Conservation (phyloP, 2,888 invertebrate genomes). For the Masnerella sp. region DNA sequence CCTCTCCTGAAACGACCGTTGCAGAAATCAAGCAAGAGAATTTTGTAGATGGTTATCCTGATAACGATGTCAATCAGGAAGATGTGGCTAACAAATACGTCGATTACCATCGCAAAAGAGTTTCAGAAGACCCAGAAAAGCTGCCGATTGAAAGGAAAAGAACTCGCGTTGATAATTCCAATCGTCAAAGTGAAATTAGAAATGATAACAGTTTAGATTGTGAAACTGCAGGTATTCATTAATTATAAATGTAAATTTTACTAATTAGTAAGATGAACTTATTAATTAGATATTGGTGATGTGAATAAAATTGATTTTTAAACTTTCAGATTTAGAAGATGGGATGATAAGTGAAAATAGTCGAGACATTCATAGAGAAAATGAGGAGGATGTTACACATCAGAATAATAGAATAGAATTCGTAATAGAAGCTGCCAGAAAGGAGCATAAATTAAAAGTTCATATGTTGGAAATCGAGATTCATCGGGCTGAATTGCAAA, state of each 20-base stretch:
- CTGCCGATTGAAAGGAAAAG: constrained; percentile 59
- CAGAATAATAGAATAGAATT: constrained; percentile 58
- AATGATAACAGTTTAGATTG: constrained; percentile 4
- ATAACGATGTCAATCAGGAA: constrained; percentile 9
- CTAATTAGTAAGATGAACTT: neutral
- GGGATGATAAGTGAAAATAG: constrained; percentile 29
- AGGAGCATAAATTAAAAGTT: constrained; percentile 69
- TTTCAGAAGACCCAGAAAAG: constrained; percentile 32
- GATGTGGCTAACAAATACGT: constrained; percentile 5
- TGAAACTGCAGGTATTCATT: constrained; percentile 9
- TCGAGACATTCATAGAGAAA: constrained; percentile 9
- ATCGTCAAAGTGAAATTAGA: constrained; percentile 2
- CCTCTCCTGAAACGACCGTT: constrained; percentile 41
- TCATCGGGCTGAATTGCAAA: constrained; percentile 69
- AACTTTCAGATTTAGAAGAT: constrained; percentile 30
- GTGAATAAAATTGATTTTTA: constrained; percentile 19
- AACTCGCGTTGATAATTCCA: constrained; percentile 12
- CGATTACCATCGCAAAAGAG: constrained; percentile 21
- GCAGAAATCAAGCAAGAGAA: constrained; percentile 65
- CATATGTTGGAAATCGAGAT: constrained; percentile 67
- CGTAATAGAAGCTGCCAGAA: constrained; percentile 63
- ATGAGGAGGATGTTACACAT: constrained; percentile 45
- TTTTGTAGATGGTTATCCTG: constrained; percentile 54
- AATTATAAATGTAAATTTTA: constrained; percentile 1
- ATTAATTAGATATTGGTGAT: constrained; percentile 27